Evolutionary conservation across 2,888 invertebrate species (phyloP).

Genomic region (Monochamus alternatus): DNA sequence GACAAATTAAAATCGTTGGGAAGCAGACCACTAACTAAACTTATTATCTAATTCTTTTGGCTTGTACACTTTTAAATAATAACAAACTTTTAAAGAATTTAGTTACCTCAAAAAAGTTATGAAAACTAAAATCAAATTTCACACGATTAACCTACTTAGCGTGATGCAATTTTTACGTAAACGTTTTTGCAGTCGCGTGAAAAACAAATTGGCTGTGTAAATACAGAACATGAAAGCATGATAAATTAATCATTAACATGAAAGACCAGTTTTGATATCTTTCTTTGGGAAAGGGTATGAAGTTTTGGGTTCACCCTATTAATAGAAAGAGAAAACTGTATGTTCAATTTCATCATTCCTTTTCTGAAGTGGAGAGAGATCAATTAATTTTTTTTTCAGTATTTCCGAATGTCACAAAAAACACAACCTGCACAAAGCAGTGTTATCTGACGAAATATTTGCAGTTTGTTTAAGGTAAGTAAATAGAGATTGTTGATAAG

Average conservation of each 20-base stretch:
- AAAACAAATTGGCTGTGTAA: slow-evolving; percentile 23
- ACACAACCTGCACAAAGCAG: too few species aligned
- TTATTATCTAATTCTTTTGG: slow-evolving; percentile 29
- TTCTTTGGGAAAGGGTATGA: too few species aligned
- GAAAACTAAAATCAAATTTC: slow-evolving; percentile 34
- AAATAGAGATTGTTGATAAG: too few species aligned
- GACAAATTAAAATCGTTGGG: slow-evolving; percentile 21
- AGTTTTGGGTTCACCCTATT: too few species aligned
- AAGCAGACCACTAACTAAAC: slow-evolving; percentile 13
- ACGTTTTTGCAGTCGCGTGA: slow-evolving; percentile 11
- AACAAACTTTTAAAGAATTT: slow-evolving; percentile 14
- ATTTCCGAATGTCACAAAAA: too few species aligned
- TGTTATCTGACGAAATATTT: too few species aligned
- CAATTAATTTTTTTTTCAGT: too few species aligned
- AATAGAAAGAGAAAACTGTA: too few species aligned
- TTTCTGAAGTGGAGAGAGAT: too few species aligned
- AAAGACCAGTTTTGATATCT: too few species aligned
- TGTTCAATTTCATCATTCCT: too few species aligned
- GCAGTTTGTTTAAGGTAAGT: too few species aligned
- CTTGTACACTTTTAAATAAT: background rate
- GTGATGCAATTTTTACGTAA: slow-evolving; percentile 34
- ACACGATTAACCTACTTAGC: slow-evolving; percentile 36
- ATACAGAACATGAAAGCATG: background rate
- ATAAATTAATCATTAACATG: background rate
- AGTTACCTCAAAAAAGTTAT: slow-evolving; percentile 15